phyloP scores from a whole-genome alignment of 2,797 vertebrate species.

The Botia almorhae region DNA sequence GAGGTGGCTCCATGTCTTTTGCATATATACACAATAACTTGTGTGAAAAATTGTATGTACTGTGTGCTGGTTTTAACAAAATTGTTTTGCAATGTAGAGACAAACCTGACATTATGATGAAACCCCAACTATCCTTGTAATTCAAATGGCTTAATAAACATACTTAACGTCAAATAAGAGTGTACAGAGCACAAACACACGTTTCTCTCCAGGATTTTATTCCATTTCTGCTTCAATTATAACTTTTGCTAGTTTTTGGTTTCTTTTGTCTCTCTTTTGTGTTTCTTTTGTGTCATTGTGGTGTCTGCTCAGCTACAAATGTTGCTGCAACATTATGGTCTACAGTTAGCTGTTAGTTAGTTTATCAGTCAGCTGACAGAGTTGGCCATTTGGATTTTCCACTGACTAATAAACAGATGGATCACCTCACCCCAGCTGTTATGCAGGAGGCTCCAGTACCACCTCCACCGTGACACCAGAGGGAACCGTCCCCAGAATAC shows the following conservation, averaged over 20 bases:
- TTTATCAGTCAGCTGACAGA: constrained; percentile 10
- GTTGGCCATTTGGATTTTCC: constrained; percentile 1
- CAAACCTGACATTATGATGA: not conserved
- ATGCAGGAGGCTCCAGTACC: no score
- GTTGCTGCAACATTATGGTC: not conserved
- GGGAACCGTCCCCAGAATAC: no score
- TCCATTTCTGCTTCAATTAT: not conserved
- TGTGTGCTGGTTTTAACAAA: not conserved
- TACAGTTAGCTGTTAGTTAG: not conserved
- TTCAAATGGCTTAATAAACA: not conserved
- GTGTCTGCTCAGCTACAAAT: constrained; percentile 13
- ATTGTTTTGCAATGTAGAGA: no score
- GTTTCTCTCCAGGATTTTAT: not conserved
- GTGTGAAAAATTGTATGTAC: not conserved
- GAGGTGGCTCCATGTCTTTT: not conserved
- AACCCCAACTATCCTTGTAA: not conserved
- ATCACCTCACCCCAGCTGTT: not conserved
- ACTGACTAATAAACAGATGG: not conserved
- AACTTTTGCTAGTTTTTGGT: constrained; percentile 5
- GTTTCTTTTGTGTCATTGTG: constrained; percentile 11
- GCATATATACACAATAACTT: not conserved
- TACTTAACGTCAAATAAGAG: not conserved
- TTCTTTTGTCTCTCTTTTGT: not conserved
- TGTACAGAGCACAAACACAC: not conserved
- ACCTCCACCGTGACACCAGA: no score